phyloP scores from a whole-genome alignment of 1,140 invertebrate species.

The Limonius californicus region DNA sequence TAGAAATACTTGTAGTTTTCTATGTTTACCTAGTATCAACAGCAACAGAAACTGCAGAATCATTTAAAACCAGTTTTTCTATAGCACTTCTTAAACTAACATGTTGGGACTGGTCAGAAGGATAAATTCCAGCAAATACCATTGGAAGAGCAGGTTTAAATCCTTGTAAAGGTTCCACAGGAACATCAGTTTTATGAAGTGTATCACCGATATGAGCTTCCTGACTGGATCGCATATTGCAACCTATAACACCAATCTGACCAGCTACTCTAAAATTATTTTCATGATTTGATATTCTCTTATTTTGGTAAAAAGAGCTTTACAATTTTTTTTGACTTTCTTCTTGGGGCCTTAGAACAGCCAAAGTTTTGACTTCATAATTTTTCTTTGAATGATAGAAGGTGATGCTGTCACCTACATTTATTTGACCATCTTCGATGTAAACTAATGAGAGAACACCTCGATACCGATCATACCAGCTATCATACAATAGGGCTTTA shows the following conservation, averaged over 20 bases:
- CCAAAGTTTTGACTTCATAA: constrained; percentile 78
- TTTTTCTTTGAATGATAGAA: constrained; percentile 62
- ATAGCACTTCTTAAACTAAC: constrained; percentile 71
- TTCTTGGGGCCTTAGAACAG: constrained; percentile 77
- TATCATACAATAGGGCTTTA: constrained; percentile 87
- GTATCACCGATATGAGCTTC: constrained; percentile 87
- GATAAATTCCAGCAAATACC: constrained; percentile 94
- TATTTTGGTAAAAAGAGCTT: constrained; percentile 36
- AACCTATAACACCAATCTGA: constrained; percentile 77
- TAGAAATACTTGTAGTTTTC: constrained; percentile 25
- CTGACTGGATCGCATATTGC: constrained; percentile 73
- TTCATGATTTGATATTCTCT: background rate
- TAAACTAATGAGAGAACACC: constrained; percentile 81
- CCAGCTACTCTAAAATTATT: constrained; percentile 60
- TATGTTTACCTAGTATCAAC: constrained; percentile 74
- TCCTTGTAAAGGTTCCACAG: constrained; percentile 59
- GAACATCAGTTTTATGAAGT: constrained; percentile 54
- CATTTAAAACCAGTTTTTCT: constrained; percentile 90
- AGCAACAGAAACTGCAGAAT: constrained; percentile 79
- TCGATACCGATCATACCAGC: constrained; percentile 86
- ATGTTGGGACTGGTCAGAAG: constrained; percentile 84
- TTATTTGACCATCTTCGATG: constrained; percentile 69
- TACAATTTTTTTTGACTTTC: constrained; percentile 63
- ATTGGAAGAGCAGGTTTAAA: constrained; percentile 78
- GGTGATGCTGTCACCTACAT: constrained; percentile 63